A percentile compares a stretch with the other conserved stretches of the same genome.
phyloP scores from a whole-genome alignment of 2,113 vertebrate species.

The Xenopus borealis region DNA sequence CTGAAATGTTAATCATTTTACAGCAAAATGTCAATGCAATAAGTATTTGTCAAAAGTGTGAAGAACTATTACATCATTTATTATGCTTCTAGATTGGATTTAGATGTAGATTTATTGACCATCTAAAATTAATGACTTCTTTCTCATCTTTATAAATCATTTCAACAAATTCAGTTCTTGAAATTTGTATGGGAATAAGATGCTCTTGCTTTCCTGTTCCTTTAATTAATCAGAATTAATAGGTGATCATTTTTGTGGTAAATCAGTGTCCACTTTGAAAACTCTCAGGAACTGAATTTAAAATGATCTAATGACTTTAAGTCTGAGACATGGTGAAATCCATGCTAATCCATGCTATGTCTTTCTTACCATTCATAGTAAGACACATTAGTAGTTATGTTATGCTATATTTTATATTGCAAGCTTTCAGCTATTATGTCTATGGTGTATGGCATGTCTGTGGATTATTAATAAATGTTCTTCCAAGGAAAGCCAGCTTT shows the following conservation, averaged over 20 bases:
- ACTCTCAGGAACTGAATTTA: conserved; percentile 25
- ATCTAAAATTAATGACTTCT: conserved; percentile 26
- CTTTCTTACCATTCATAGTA: no score
- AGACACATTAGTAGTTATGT: no score
- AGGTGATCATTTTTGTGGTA: conserved; percentile 24
- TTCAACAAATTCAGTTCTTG: conserved; percentile 21
- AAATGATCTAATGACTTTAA: conserved; percentile 1
- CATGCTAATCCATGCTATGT: no score
- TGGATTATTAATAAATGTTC: no score
- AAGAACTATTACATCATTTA: neutral
- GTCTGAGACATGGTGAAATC: no score
- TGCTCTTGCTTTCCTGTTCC: conserved; percentile 22
- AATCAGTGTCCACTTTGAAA: conserved; percentile 29
- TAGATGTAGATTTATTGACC: conserved; percentile 18
- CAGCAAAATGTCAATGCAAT: neutral
- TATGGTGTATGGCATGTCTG: no score
- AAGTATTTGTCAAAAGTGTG: conserved; percentile 2
- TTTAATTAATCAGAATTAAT: conserved; percentile 27
- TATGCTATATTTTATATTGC: no score
- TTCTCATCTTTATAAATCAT: conserved; percentile 11
- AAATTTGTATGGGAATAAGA: conserved; percentile 20
- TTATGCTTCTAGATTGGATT: conserved; percentile 7
- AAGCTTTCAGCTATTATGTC: no score
- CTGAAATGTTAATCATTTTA: no score
- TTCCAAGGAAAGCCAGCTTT: no score